Base-by-base conservation (phyloP, 2,113 vertebrate genomes). In the Numenius arquata region DNA sequence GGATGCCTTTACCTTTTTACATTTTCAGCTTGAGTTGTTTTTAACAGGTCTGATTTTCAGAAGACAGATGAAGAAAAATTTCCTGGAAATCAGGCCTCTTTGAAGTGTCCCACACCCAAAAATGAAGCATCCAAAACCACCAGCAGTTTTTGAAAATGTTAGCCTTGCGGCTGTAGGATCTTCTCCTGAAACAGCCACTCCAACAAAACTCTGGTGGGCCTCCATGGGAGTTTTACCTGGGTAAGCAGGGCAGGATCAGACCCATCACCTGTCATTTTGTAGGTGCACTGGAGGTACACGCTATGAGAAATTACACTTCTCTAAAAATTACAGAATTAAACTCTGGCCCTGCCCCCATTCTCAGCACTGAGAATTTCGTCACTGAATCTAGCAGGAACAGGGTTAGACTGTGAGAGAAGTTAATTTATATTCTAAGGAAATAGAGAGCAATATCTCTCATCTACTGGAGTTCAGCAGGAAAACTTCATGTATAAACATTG, bases 381-480 rank as follows among this genome's bases (percentile, higher is more conserved):
- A 67, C 71, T 55, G 76, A 95, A 75, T 70, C 78, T 67, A 59
- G 26, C 1, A 50, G 56, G 56, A 89, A 53, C 32, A 66, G 52
- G 61, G 55, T 90, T 79, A 92, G 80, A 75, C 66, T 62, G 70
- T 82, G 76, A 93, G 93, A 90, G 63, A 93, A 68, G 81, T 90
- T 95, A n/a, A 80, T 90, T 96, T 95, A 68, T 90, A 77, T 97
- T 96, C 84, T 89, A 96, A 92, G 91, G 97, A 97, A 97, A 97
- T 61, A 93, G 59, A 82, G 94, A 97, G 89, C 25, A 85, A 32
- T 90, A 95, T 93, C 91, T 96, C 91, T 97, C 76, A 62, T 95
- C 93, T 43, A 87, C n/a, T 95, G 96, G 84, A 91, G 82, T 94
- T 95, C 88, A 90, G 79, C 53, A 90, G 72, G 62, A 95, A 97